Base-by-base conservation (phyloP, 2,888 invertebrate genomes). In the Exephanes ischioxanthus region DNA sequence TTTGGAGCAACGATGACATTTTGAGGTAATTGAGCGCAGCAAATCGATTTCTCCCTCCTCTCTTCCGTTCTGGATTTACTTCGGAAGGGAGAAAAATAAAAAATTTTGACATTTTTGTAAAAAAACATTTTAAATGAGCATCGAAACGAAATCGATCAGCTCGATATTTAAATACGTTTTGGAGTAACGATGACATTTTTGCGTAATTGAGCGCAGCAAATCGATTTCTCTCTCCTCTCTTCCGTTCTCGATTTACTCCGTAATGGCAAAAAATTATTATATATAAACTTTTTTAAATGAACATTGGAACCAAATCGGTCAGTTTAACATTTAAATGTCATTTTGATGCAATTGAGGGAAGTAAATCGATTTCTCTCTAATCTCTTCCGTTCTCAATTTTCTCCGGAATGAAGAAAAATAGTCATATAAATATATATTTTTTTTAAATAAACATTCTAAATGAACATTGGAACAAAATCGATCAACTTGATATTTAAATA, bases 171-270 rank as follows among this genome's bases (percentile, higher is more conserved):
- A 55, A 55, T 58, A 37, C 0, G 7, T 66, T 22, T 71, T 11
- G 7, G 45, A 71, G 19, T 30, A 48, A 22, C 37, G 22, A 5
- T 30, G 45, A 71, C 22, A 58, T 6, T 16, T 66, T 5, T 48
- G 61, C 33, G 48, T 48, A 75, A 55, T 41, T 68, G 30, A 66
- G 58, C 16, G 26, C 67, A 19, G 33, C 33, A 66, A 78, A 82
- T 85, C 66, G 79, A 82, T 82, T 66, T 33, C 66, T 70, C 75
- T 68, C 55, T 45, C 22, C 22, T n/a, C n/a, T n/a, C n/a, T n/a
- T n/a, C n/a, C n/a, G n/a, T n/a, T n/a, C n/a, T n/a, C n/a, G n/a
- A n/a, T n/a, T n/a, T n/a, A n/a, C n/a, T n/a, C n/a, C n/a, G n/a
- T n/a, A n/a, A n/a, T n/a, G n/a, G n/a, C n/a, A n/a, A n/a, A n/a